Base-by-base conservation (phyloP, 2,113 vertebrate species). In the Marmota monax region DNA sequence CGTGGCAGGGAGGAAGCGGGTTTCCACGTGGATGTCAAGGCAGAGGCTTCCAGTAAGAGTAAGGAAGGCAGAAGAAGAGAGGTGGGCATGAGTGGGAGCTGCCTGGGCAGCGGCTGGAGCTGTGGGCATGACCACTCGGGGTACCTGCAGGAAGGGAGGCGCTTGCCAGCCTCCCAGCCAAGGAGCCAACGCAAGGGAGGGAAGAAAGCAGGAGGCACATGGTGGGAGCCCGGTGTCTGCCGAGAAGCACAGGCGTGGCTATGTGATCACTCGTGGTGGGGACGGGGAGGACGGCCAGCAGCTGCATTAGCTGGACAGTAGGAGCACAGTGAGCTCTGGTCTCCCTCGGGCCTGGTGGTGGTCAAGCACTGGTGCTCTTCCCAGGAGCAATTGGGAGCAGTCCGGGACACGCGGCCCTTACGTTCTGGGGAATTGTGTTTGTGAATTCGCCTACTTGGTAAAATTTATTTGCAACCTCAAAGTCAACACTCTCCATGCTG, bases 111-210 rank as follows among this genome's bases (percentile, higher is more conserved):
- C 51, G 23, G n/a, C 22, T 39, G 56, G 3, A 7, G 73, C 73
- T 9, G 10, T 12, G 2, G 67, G 5, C 32, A 10, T 27, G 13
- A 8, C 12, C 12, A 5, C 5, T 1, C 7, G 22, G 14, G 8
- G 7, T 1, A 7, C 0, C 0, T 1, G 1, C 2, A 3, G 20
- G 14, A 58, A 9, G 1, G 42, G 32, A 39, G 61, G 9, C 1
- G 25, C 27, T 14, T 3, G 3, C 25, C 23, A 11, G 63, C 25
- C 63, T 32, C 25, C 63, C 12, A 12, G 63, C 10, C 63, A 10
- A 11, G 63, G 63, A 65, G 63, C 12, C 29, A 34, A 0, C 56
- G 0, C 2, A 9, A 67, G 65, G 27, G 12, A 3, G 4, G 25
- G 65, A 4, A 14, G 65, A 34, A 27, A 32, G 29, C 25, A 4